Conservation (phyloP, 2,113 vertebrate species). For the Crotalus viridis region DNA sequence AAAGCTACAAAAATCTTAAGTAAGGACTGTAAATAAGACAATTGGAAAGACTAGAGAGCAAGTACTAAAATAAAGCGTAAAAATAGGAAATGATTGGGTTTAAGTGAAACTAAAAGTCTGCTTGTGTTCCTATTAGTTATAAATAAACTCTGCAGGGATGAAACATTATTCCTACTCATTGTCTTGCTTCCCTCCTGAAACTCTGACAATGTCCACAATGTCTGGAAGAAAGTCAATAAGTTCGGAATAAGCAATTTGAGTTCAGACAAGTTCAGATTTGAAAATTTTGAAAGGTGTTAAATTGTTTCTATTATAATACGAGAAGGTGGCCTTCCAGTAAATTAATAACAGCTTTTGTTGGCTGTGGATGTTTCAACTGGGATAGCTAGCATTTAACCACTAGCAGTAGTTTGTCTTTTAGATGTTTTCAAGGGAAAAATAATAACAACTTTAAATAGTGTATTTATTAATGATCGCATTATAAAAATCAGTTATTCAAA, state of each 20-base stretch:
- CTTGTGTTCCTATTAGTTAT: not conserved
- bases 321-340: not conserved
- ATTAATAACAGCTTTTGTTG: not conserved
- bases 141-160: not conserved
- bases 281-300: not conserved
- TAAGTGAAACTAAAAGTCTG: not conserved
- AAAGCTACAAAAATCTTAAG: not conserved
- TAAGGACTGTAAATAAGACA: not conserved
- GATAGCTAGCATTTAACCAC: not conserved
- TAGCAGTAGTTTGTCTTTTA: not conserved
- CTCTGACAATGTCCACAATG: not conserved
- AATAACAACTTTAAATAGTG: not conserved
- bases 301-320: not conserved
- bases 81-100: not conserved
- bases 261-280: not conserved
- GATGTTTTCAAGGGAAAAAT: not conserved
- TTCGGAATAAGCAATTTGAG: not conserved
- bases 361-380: not conserved
- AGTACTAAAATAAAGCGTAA: not conserved
- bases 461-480: not conserved
- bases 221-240: not conserved
- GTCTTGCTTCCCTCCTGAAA: not conserved
- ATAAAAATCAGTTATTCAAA: constrained; percentile 1
- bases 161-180: not conserved
- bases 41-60: not conserved